Evolutionary conservation across 1,140 invertebrate genomes (phyloP), one percentile per base, ranked within the genome.

Genomic region (Drosophila nannoptera): DNA sequence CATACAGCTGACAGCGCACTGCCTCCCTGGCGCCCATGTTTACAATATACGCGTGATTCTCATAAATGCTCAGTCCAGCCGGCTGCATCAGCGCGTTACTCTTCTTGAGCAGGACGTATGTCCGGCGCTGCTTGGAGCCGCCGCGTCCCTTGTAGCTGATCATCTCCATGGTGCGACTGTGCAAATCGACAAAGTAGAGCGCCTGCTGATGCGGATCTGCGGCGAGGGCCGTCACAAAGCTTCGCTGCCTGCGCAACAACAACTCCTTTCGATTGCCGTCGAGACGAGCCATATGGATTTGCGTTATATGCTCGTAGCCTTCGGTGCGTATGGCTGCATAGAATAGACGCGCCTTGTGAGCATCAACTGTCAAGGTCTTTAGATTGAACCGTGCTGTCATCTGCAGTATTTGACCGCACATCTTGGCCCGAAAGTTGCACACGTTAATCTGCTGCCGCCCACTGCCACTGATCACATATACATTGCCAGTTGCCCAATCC

Each of bases 401-500:
- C 90, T 90, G 43, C 0, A 96, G 91, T 0, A 93, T 64, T n/a
- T 89, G 90, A 3, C 92, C 91, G 62, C 93, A 94, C 43, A 90
- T 90, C 73, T 91, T 89, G 42, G 89, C 88, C 0, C 86, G 74
- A 38, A 94, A 90, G 62, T 91, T 91, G 67, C 94, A 94, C 0
- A 92, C 91, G 52, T 91, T 82, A 4, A 93, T 90, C 33, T 88
- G 90, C 2, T 76, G 80, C 0, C 53, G 36, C 2, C 78, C 74
- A 4, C 91, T 90, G 40, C 91, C 92, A 78, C 95, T 93, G 56
- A 93, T 92, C 83, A 93, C 95, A 78, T 96, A 96, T 1, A 96
- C 90, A 74, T 96, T 96, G 11, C 93, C 83, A 2, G 81, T 70
- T 9, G 94, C 90, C 95, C 95, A 96, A 81, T 97, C 95, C 5